Conservation (phyloP, 2,888 invertebrate species). For the Meghimatium bilineatum region DNA sequence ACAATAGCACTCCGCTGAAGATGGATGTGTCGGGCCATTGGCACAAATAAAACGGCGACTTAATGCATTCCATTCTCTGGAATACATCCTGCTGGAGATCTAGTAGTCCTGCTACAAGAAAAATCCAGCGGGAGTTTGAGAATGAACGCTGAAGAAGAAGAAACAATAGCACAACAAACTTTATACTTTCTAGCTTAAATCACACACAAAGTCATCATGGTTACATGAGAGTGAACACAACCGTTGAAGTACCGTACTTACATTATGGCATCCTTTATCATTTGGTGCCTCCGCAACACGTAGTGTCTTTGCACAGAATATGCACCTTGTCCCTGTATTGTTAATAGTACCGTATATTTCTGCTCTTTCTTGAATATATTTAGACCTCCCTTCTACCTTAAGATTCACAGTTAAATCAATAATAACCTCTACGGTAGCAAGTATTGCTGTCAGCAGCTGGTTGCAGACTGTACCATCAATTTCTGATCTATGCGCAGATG, state of each 20-base stretch:
- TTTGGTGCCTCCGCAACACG: no score
- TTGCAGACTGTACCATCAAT: constrained; percentile 29
- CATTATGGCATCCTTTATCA: constrained; percentile 34
- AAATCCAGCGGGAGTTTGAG: no score
- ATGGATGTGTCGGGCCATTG: no score
- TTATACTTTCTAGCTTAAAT: no score
- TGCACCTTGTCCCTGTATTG: constrained; percentile 6
- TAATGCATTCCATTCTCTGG: no score
- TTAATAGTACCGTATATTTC: not conserved
- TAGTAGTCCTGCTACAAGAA: no score
- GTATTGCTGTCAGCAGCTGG: constrained; percentile 18
- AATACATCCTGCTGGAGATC: no score
- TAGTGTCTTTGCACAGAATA: constrained; percentile 36
- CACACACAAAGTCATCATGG: no score
- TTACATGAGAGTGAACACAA: no score
- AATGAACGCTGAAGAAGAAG: not conserved
- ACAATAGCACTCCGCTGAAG: no score
- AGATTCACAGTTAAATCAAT: not conserved
- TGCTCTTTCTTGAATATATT: not conserved
- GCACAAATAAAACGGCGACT: no score
- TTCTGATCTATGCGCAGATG: not conserved
- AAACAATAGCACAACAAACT: no score
- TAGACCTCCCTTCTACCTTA: not conserved
- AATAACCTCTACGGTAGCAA: constrained; percentile 21
- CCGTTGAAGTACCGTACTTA: constrained; percentile 4